Evolutionary conservation across 2,113 vertebrate species (phyloP).

Genomic region (Pseudolaguvia tuberculata): DNA sequence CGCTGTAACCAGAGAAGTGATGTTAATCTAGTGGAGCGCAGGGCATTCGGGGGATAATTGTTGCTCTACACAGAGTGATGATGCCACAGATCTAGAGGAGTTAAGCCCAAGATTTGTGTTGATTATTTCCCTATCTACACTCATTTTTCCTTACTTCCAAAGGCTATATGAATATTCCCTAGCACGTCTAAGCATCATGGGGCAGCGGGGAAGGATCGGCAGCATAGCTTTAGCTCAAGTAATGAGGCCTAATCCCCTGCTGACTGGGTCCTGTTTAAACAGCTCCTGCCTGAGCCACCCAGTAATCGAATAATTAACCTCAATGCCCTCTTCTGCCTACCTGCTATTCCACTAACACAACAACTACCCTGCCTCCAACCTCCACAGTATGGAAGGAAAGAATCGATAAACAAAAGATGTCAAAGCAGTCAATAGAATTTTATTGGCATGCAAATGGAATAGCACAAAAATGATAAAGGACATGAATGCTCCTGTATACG

Average conservation of each 20-base stretch:
- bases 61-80: constrained; percentile 65
- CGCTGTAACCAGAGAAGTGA: constrained; percentile 67
- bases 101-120: constrained; percentile 59
- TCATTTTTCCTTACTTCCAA: constrained; percentile 14
- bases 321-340: constrained; percentile 65
- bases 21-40: constrained; percentile 66
- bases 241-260: constrained; percentile 96
- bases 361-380: constrained; percentile 39
- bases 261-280: constrained; percentile 81
- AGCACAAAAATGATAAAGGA: not conserved
- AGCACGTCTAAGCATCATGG: constrained; percentile 75
- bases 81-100: constrained; percentile 57
- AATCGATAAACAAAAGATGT: constrained; percentile 29
- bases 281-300: constrained; percentile 83
- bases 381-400: constrained; percentile 12
- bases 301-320: constrained; percentile 99
- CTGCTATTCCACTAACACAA: constrained; percentile 35
- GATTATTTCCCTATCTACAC: constrained; percentile 36
- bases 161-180: constrained; percentile 77
- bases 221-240: constrained; percentile 94
- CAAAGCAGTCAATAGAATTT: constrained; percentile 23
- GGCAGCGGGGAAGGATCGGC: constrained; percentile 73
- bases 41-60: constrained; percentile 71
- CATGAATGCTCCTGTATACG: not conserved
- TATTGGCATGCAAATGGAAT: constrained; percentile 26